These are phyloP conservation scores for Pipistrellus pipistrellus DNA, from an alignment of 2,797 vertebrate species.

Conservation along the genomic window DNA sequence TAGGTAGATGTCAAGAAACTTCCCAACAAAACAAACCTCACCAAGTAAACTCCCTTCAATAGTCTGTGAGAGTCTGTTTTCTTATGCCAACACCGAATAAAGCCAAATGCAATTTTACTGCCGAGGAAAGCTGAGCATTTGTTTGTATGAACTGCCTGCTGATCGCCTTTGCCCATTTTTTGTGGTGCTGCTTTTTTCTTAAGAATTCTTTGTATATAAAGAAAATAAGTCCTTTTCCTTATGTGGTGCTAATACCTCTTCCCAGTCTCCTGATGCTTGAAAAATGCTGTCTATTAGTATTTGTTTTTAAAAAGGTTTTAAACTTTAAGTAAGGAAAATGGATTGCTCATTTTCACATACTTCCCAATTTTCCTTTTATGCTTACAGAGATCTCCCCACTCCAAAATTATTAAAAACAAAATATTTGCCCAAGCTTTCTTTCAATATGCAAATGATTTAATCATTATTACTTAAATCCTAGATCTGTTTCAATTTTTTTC, in stretches of 20 bases:
- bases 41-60: conserved; percentile 42
- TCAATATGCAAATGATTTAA: not conserved
- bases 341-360: not conserved
- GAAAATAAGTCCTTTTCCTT: conserved; percentile 13
- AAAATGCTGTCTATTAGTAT: not conserved
- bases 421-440: not conserved
- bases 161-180: not conserved
- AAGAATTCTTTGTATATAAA: conserved; percentile 27
- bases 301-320: conserved; percentile 8
- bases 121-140: conserved; percentile 11
- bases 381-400: conserved; percentile 8
- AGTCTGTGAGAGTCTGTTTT: not conserved
- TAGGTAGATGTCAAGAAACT: conserved; percentile 11
- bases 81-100: conserved; percentile 5
- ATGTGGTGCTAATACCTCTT: conserved; percentile 1
- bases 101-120: conserved; percentile 46
- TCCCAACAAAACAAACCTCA: conserved; percentile 33
- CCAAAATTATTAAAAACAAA: conserved; percentile 39
- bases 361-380: conserved; percentile 16
- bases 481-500: not conserved
- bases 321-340: not conserved
- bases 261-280: not conserved
- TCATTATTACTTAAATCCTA: conserved; percentile 23
- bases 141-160: not conserved
- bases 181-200: not conserved